Percentiles rank a stretch among this genome's conserved stretches.
phyloP scores from a whole-genome alignment of 1,140 invertebrate genomes.

The Latrodectus geometricus region DNA sequence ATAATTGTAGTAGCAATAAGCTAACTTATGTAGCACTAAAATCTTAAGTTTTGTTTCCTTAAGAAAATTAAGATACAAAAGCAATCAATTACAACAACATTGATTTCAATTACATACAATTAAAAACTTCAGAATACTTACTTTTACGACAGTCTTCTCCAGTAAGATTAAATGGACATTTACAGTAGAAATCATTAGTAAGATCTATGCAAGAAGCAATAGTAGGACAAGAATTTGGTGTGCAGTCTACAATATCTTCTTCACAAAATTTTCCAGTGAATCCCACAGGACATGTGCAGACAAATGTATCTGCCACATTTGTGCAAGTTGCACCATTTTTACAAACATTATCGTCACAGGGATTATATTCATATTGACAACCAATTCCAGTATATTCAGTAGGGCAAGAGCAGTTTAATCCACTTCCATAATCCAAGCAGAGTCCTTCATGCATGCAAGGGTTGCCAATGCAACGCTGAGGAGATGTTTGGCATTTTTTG shows the following conservation, averaged over 20 bases:
- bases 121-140: slow-evolving; percentile 16
- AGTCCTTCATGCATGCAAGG: slow-evolving; percentile 95
- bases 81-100: too few relatives aligned
- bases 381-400: slow-evolving; percentile 87
- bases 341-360: slow-evolving; percentile 85
- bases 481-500: slow-evolving; percentile 94
- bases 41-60: too few relatives aligned
- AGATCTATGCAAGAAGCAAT: slow-evolving; percentile 95
- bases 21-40: too few relatives aligned
- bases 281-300: slow-evolving; percentile 86
- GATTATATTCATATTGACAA: slow-evolving; percentile 89
- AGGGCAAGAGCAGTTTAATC: slow-evolving; percentile 92
- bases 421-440: slow-evolving; percentile 94
- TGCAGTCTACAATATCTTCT: slow-evolving; percentile 91
- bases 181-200: slow-evolving; percentile 91
- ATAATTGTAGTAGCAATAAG: too few relatives aligned
- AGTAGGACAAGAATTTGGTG: slow-evolving; percentile 92
- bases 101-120: background rate
- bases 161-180: slow-evolving; percentile 95
- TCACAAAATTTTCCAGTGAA: slow-evolving; percentile 91
- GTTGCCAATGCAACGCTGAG: slow-evolving; percentile 93
- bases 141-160: slow-evolving; percentile 95
- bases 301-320: slow-evolving; percentile 82
- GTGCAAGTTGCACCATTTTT: slow-evolving; percentile 92
- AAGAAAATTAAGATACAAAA: too few relatives aligned